Evolutionary conservation across 2,888 invertebrate species (phyloP).

Genomic region (Chymomyza caudatula): DNA sequence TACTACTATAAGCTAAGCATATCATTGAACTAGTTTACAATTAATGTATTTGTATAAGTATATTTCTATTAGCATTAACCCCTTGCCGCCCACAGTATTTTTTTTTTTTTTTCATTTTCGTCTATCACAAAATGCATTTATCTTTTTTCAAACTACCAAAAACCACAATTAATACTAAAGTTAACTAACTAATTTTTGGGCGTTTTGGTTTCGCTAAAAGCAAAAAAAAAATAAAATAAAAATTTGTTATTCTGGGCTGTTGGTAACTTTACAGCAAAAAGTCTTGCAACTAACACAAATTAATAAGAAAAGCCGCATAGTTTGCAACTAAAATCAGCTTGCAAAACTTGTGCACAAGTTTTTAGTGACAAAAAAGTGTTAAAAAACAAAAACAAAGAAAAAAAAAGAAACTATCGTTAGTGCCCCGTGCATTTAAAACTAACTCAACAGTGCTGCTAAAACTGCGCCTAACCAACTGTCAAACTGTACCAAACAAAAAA

Average conservation of each 20-base stretch:
- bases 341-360: neutral
- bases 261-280: conserved; percentile 9
- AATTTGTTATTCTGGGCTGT: conserved; percentile 72
- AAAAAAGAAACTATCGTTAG: conserved; percentile 1
- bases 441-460: conserved; percentile 41
- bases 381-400: conserved; percentile 1
- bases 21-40: conserved; percentile 55
- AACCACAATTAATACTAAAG: neutral
- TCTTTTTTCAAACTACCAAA: neutral
- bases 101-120: neutral
- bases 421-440: conserved; percentile 50
- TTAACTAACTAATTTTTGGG: conserved; percentile 1
- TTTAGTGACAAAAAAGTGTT: conserved; percentile 34
- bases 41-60: conserved; percentile 9
- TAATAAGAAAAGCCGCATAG: neutral
- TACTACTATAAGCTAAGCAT: conserved; percentile 28
- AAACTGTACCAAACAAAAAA: neutral
- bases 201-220: conserved; percentile 5
- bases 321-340: neutral
- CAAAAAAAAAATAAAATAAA: conserved; percentile 11
- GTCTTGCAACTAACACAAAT: neutral
- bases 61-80: conserved; percentile 36
- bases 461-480: conserved; percentile 14
- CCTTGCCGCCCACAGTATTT: conserved; percentile 60
- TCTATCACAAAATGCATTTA: neutral